Conservation (phyloP, 2,113 vertebrate genomes). For the Etheostoma cragini region DNA sequence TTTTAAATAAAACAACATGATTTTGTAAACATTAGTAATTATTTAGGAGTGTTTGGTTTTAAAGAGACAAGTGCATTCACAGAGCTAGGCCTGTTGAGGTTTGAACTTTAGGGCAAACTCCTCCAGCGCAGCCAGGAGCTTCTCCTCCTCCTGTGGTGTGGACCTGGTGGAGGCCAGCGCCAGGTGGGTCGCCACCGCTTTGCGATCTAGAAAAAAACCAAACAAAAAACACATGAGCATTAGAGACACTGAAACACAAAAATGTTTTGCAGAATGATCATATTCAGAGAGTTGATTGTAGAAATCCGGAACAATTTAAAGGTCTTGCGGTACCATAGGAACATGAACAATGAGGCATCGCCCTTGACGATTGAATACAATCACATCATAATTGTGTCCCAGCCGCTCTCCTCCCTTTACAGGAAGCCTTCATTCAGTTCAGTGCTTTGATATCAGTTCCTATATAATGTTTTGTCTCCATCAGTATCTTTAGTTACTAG, state of each 20-base stretch:
- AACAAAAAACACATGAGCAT: not conserved
- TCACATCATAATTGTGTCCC: not conserved
- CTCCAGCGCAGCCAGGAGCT: slow-evolving; percentile 77
- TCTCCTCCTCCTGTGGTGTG: slow-evolving; percentile 79
- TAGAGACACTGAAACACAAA: not conserved
- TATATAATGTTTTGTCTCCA: no score
- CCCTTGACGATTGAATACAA: not conserved
- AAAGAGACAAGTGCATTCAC: no score
- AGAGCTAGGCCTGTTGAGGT: slow-evolving; percentile 46
- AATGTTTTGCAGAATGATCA: not conserved
- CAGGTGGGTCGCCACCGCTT: slow-evolving; percentile 83
- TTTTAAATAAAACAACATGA: not conserved
- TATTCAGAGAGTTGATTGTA: not conserved
- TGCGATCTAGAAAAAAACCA: slow-evolving; percentile 79
- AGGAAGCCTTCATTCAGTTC: not conserved
- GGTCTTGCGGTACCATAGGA: not conserved
- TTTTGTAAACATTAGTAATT: slow-evolving; percentile 47
- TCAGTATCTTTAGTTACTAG: no score
- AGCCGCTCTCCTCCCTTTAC: not conserved
- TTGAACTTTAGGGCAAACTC: slow-evolving; percentile 83
- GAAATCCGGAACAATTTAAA: not conserved
- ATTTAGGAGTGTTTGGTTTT: slow-evolving; percentile 22
- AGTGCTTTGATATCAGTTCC: not conserved
- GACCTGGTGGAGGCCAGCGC: slow-evolving; percentile 83
- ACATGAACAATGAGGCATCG: not conserved